Evolutionary conservation across 1,140 invertebrate species (phyloP), one percentile per base, ranked within the genome.

Genomic region (Chelonus insularis): DNA sequence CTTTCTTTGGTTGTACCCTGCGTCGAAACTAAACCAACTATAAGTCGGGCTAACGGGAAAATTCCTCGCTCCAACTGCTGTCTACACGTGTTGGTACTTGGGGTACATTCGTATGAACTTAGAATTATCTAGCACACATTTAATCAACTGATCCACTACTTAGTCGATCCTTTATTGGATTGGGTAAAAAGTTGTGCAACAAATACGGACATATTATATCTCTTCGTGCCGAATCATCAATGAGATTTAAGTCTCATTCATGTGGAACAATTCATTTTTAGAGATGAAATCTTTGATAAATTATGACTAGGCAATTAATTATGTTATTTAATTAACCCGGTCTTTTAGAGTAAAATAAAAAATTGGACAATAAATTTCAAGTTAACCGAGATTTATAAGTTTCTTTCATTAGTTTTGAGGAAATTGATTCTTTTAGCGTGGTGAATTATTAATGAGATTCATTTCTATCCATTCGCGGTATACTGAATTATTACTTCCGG

Each of bases 1-100:
- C 12, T 11, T 14, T 14, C n/a, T 16, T 45, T 16, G 9, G 16
- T 21, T 45, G 6, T 21, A 39, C 37, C 14, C 37, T 16, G 14
- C 32, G 12, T 37, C 16, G 25, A 9, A 52, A 52, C 50, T 52
- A 52, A 52, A 21, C 50, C 50, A 52, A 37, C 50, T 50, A 52
- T 37, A 52, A 36, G 32, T 52, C 50, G 12, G 32, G 32, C 32
- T 52, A 52, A 52, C 50, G 50, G 50, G 3, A 34, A 52, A 52
- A 50, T 20, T 25, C 14, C 20, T 37, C 50, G 29, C 12, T 36
- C 16, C 0, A 52, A 52, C 50, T 52, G 50, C 34, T 14, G 50
- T 52, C 25, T 34, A 52, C 50, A 52, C 32, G 29, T 52, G 50
- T 50, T 50, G 25, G 21, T 37, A 36, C 50, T 36, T 37, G 50